phyloP scores from a whole-genome alignment of 2,113 vertebrate genomes.

The Prochilodus magdalenae region DNA sequence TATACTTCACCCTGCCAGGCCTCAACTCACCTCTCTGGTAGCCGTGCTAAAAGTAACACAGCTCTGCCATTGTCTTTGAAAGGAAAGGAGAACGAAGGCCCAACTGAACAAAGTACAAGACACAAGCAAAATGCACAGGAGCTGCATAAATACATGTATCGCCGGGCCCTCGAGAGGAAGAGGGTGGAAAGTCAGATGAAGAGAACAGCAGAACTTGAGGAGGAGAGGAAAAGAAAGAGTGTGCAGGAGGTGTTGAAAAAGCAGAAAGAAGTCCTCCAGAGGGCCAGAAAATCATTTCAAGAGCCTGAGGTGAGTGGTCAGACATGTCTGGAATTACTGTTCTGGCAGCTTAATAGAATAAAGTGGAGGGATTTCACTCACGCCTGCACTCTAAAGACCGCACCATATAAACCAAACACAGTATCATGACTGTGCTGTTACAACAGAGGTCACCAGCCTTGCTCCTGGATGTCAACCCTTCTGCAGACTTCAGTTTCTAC shows the following conservation, averaged over 20 bases:
- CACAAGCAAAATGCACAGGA: slow-evolving; percentile 18
- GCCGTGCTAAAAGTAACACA: background rate
- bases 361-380: no score
- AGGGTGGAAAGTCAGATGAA: slow-evolving; percentile 14
- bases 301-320: slow-evolving; percentile 14
- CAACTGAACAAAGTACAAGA: background rate
- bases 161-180: slow-evolving; percentile 6
- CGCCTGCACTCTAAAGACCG: no score
- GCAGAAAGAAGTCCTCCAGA: slow-evolving; percentile 31
- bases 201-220: slow-evolving; percentile 21
- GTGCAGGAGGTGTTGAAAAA: slow-evolving; percentile 37
- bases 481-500: no score
- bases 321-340: background rate
- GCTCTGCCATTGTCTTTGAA: background rate
- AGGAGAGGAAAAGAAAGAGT: slow-evolving; percentile 40
- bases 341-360: no score
- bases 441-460: no score
- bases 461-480: no score
- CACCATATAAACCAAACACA: no score
- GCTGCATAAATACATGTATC: slow-evolving; percentile 35
- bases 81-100: slow-evolving; percentile 3
- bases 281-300: slow-evolving; percentile 13
- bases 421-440: no score
- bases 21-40: background rate
- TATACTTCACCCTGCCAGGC: background rate